These are phyloP conservation scores for Pectinophora gossypiella DNA, from an alignment of 1,140 invertebrate species.

Conservation along the genomic window DNA sequence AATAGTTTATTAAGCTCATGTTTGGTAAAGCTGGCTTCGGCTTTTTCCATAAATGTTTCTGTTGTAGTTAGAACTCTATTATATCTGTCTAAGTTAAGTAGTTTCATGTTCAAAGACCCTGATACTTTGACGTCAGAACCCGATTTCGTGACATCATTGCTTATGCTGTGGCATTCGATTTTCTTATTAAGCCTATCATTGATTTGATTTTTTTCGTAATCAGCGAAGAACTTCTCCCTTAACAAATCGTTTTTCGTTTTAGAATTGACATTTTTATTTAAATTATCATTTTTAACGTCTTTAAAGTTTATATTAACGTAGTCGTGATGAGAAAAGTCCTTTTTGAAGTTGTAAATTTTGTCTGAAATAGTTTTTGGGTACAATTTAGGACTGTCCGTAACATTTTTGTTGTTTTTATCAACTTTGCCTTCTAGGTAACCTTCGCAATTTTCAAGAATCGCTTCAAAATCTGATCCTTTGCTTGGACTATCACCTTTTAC, in stretches of 20 bases:
- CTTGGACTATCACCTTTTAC: constrained; percentile 10
- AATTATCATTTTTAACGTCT: constrained; percentile 28
- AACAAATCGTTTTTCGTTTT: constrained; percentile 53
- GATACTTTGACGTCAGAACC: constrained; percentile 52
- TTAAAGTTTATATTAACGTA: constrained; percentile 49
- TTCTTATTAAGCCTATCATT: constrained; percentile 59
- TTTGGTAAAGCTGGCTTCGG: constrained; percentile 62
- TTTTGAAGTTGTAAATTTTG: constrained; percentile 64
- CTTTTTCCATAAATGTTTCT: constrained; percentile 49
- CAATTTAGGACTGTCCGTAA: constrained; percentile 27
- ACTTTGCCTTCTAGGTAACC: constrained; percentile 13
- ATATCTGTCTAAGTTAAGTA: constrained; percentile 57
- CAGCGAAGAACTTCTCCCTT: constrained; percentile 56
- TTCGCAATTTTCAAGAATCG: constrained; percentile 16
- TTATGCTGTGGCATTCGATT: constrained; percentile 67
- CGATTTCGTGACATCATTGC: constrained; percentile 54
- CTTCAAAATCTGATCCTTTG: constrained; percentile 15
- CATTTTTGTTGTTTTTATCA: constrained; percentile 2
- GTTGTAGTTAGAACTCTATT: constrained; percentile 60
- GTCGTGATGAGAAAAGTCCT: constrained; percentile 58
- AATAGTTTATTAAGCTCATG: constrained; percentile 38
- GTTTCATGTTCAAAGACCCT: constrained; percentile 60
- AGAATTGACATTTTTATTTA: constrained; percentile 13
- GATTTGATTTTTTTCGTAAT: constrained; percentile 55
- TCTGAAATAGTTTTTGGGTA: constrained; percentile 49